A percentile compares a stretch with the other conserved stretches of the same genome.
Conservation (phyloP, 2,113 vertebrate genomes). For the Gallinago paraguaiae region DNA sequence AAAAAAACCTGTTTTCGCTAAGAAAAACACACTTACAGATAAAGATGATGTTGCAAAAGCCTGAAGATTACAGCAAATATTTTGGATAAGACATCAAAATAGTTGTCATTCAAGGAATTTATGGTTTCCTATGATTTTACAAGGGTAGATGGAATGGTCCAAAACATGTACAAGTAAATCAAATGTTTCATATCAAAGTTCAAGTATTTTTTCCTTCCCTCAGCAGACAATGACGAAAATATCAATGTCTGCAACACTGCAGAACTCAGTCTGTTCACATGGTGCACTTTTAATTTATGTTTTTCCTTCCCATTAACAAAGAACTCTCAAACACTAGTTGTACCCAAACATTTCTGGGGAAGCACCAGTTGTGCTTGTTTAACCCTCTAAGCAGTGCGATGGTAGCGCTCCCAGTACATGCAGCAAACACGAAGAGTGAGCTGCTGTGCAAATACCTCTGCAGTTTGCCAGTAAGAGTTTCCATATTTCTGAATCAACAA, state of each 20-base stretch:
- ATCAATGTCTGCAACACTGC: neutral
- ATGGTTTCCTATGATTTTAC: neutral
- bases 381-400: neutral
- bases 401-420: neutral
- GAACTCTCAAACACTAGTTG: neutral
- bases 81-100: neutral
- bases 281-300: neutral
- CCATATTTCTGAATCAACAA: neutral
- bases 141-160: neutral
- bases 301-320: neutral
- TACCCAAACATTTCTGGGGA: neutral
- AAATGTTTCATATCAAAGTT: neutral
- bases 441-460: neutral
- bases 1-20: neutral
- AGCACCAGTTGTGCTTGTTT: neutral
- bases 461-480: neutral
- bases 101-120: neutral
- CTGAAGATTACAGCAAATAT: neutral
- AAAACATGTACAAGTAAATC: neutral
- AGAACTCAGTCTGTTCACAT: neutral
- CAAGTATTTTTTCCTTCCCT: neutral
- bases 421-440: rapidly evolving
- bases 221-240: neutral
- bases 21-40: neutral
- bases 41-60: neutral